These are phyloP conservation scores for Cistogaster globosa DNA, from an alignment of 2,888 invertebrate species.

Conservation along the genomic window DNA sequence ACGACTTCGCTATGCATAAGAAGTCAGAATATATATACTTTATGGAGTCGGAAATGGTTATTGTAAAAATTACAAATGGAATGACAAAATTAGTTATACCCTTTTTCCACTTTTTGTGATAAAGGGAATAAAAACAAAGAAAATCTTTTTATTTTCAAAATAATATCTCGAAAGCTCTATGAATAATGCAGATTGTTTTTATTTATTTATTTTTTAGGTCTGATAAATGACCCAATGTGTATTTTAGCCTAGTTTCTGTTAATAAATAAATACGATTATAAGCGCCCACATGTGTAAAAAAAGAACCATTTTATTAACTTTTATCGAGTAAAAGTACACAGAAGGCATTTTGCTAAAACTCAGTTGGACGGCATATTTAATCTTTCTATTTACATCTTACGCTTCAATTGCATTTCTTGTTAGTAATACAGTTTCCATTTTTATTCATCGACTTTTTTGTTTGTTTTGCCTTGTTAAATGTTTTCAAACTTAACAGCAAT, in stretches of 20 bases:
- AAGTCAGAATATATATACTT: too few species aligned
- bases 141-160: too few species aligned
- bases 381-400: background rate
- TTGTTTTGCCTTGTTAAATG: background rate
- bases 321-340: background rate
- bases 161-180: too few species aligned
- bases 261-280: background rate
- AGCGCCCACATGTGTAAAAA: background rate
- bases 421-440: background rate
- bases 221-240: too few species aligned
- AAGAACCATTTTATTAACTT: constrained; percentile 20
- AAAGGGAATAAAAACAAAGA: too few species aligned
- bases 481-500: background rate
- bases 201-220: too few species aligned
- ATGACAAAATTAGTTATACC: too few species aligned
- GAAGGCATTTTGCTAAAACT: background rate
- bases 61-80: too few species aligned
- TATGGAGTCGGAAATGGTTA: too few species aligned
- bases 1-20: too few species aligned
- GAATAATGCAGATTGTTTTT: too few species aligned
- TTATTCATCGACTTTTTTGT: background rate
- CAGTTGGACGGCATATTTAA: constrained; percentile 13
- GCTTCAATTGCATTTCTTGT: background rate
- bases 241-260: constrained; percentile 10
- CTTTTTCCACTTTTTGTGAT: too few species aligned